phyloP scores from a whole-genome alignment of 2,888 invertebrate species.

The Arctia plantaginis region DNA sequence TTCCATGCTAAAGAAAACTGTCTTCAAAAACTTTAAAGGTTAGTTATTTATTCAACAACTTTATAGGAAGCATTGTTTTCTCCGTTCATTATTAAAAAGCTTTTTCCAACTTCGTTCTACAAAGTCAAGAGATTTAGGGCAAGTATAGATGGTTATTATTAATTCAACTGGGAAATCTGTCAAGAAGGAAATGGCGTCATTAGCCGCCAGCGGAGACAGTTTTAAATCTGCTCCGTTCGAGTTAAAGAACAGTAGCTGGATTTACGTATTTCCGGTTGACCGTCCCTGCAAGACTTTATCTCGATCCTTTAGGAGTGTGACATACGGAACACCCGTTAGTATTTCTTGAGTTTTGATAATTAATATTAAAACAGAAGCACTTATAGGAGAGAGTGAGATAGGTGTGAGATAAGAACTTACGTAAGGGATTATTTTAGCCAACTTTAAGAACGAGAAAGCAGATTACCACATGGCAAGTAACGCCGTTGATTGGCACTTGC shows the following conservation, averaged over 20 bases:
- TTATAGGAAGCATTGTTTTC: not conserved
- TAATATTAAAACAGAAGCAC: not conserved
- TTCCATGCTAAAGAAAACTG: not conserved
- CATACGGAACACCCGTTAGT: constrained; percentile 6
- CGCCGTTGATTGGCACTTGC: no score
- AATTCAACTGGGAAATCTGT: constrained; percentile 32
- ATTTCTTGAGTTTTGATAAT: not conserved
- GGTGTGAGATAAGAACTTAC: no score
- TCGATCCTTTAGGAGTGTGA: constrained; percentile 42
- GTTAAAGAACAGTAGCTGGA: constrained; percentile 55
- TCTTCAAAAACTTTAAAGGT: not conserved
- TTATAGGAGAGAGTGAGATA: no score
- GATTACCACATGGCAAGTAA: no score
- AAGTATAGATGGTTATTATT: constrained; percentile 33
- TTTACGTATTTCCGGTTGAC: constrained; percentile 64
- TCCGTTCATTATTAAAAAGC: constrained; percentile 2
- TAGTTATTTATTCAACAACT: not conserved
- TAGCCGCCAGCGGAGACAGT: constrained; percentile 42
- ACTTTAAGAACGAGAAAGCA: no score
- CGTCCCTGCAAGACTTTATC: constrained; percentile 56
- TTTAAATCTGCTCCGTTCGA: constrained; percentile 49
- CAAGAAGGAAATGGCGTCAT: constrained; percentile 43
- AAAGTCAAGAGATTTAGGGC: not conserved
- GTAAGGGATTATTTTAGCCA: no score
- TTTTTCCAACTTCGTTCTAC: not conserved